Percentiles rank a stretch among this genome's conserved stretches.
These are phyloP conservation scores for Lucilia sericata DNA, from an alignment of 1,140 invertebrate genomes.

Conservation along the genomic window DNA sequence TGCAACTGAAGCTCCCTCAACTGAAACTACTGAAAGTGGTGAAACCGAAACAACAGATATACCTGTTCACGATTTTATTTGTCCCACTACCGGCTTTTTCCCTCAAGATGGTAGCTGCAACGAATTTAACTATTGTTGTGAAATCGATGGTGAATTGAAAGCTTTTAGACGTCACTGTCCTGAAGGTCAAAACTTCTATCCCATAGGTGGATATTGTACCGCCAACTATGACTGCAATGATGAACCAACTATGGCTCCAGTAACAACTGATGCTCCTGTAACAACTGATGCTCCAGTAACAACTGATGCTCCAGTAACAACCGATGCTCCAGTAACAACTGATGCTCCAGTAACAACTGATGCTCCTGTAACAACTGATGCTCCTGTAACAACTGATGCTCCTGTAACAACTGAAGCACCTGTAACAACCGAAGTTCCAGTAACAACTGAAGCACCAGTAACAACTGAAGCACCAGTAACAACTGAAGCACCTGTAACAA, in stretches of 20 bases:
- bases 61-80: constrained; percentile 34
- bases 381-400: neutral
- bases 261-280: neutral
- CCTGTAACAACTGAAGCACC: neutral
- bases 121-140: constrained; percentile 52
- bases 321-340: neutral
- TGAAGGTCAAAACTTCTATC: constrained; percentile 52
- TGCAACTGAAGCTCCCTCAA: neutral
- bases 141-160: neutral
- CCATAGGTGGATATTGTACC: constrained; percentile 34
- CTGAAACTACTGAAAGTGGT: neutral
- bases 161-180: constrained; percentile 48
- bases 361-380: neutral
- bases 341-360: neutral
- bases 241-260: neutral
- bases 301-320: neutral
- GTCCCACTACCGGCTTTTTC: constrained; percentile 51
- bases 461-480: neutral
- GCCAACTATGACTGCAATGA: constrained; percentile 37
- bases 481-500: neutral
- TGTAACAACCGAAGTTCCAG: neutral
- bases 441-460: neutral
- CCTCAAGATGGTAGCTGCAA: constrained; percentile 48
- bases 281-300: neutral
- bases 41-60: constrained; percentile 6